phyloP scores from a whole-genome alignment of 2,797 vertebrate genomes.

The Epinephelus coioides region DNA sequence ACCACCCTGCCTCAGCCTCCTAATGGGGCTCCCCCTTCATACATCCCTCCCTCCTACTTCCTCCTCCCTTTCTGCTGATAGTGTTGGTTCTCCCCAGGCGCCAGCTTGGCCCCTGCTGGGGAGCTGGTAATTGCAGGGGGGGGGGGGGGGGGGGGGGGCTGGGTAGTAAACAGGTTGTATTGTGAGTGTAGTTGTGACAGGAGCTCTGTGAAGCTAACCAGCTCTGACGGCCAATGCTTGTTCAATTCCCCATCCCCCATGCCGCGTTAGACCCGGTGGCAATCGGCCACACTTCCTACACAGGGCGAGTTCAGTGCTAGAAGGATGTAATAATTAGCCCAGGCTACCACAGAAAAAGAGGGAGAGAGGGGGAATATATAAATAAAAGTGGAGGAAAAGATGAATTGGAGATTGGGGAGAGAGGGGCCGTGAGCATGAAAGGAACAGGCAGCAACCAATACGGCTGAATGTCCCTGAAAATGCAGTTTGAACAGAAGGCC shows the following conservation, averaged over 20 bases:
- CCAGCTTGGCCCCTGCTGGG: constrained; percentile 58
- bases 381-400: constrained; percentile 41
- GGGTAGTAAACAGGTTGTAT: constrained; percentile 82
- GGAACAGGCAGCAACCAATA: constrained; percentile 14
- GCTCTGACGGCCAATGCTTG: constrained; percentile 85
- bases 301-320: constrained; percentile 61
- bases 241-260: constrained; percentile 83
- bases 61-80: constrained; percentile 47
- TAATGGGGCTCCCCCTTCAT: constrained; percentile 50
- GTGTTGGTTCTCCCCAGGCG: constrained; percentile 68
- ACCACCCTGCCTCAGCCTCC: constrained; percentile 51
- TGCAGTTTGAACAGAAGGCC: not conserved
- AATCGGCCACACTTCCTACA: constrained; percentile 62
- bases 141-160: constrained; percentile 44
- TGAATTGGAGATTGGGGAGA: constrained; percentile 44
- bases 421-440: constrained; percentile 2
- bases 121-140: constrained; percentile 80
- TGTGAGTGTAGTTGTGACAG: constrained; percentile 79
- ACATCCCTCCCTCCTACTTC: constrained; percentile 4
- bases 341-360: constrained; percentile 38
- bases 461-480: not conserved
- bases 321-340: constrained; percentile 81
- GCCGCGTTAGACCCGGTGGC: constrained; percentile 55
- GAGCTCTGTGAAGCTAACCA: constrained; percentile 83
- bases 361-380: constrained; percentile 17